A percentile compares a stretch with the other conserved stretches of the same genome.
Conservation (phyloP, 35 echinoderm and acorn worm species). For the Lytechinus pictus region DNA sequence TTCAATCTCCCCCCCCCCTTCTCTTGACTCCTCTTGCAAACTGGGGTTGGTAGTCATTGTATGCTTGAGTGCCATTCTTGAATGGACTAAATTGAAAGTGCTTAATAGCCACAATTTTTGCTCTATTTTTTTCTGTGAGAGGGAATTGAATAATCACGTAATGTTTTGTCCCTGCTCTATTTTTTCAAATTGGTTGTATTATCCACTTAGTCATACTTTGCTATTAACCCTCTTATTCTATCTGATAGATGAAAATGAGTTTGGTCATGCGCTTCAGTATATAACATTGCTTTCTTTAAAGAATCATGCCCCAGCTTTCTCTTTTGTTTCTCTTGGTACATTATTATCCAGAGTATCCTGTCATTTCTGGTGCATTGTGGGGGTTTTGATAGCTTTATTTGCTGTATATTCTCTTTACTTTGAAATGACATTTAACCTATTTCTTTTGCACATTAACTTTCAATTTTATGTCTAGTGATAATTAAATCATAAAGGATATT, state of each 20-base stretch:
- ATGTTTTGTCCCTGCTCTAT: conserved; percentile 44
- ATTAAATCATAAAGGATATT: background rate
- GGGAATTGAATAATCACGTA: conserved; percentile 42
- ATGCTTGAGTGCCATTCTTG: conserved; percentile 42
- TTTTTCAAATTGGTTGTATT: conserved; percentile 36
- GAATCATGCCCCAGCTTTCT: background rate
- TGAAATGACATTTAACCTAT: background rate
- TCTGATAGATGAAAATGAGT: background rate
- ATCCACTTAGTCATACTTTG: background rate
- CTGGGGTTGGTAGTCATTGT: conserved; percentile 47
- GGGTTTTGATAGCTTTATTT: background rate
- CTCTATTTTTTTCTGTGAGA: conserved; percentile 9
- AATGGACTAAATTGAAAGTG: conserved; percentile 52
- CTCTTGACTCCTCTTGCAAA: background rate
- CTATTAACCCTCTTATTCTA: background rate
- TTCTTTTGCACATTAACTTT: background rate
- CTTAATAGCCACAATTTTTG: conserved; percentile 47
- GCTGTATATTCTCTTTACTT: background rate
- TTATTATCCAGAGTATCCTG: background rate
- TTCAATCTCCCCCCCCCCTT: background rate
- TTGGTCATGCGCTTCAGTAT: background rate
- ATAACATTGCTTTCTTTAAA: conserved; percentile 8
- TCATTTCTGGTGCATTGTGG: background rate
- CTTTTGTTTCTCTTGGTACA: background rate
- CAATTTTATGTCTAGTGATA: background rate